Conservation (phyloP, 2,797 vertebrate species). For the Bradypus variegatus region DNA sequence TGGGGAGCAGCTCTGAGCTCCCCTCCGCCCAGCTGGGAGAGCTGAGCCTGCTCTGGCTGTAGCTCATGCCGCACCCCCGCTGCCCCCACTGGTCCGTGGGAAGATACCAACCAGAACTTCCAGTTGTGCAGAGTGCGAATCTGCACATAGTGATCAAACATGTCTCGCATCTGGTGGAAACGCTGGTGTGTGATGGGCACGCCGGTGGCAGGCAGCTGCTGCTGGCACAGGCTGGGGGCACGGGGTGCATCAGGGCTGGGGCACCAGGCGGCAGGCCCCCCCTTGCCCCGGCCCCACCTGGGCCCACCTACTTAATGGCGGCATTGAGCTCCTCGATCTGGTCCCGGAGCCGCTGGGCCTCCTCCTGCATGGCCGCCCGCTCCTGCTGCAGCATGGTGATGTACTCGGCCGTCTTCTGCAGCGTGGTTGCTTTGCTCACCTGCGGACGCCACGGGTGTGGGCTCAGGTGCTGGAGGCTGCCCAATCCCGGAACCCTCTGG, state of each 20-base stretch:
- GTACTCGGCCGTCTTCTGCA: slow-evolving; percentile 96
- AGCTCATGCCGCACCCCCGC: neutral
- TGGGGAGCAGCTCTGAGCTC: neutral
- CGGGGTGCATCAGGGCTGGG: fast-evolving
- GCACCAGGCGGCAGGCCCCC: neutral
- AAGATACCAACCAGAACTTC: slow-evolving; percentile 99
- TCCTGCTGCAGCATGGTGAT: slow-evolving; percentile 97
- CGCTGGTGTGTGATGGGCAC: slow-evolving; percentile 96
- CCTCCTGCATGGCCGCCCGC: slow-evolving; percentile 87
- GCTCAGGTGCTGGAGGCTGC: neutral
- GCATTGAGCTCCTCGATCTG: slow-evolving; percentile 91
- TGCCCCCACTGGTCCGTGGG: neutral
- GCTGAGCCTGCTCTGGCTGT: neutral
- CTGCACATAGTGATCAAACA: slow-evolving; percentile 90
- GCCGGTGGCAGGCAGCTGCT: slow-evolving; percentile 93
- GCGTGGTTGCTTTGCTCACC: slow-evolving; percentile 95
- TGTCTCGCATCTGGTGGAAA: slow-evolving; percentile 93
- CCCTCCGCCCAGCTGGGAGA: neutral
- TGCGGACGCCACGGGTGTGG: slow-evolving; percentile 56
- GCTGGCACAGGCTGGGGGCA: slow-evolving; percentile 84
- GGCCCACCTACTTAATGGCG: slow-evolving; percentile 85
- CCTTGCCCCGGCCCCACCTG: fast-evolving
- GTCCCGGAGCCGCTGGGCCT: slow-evolving; percentile 86
- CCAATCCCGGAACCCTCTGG: neutral
- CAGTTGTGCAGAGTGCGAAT: slow-evolving; percentile 92